Conservation (phyloP, 2,113 vertebrate genomes). For the Tretioscincus oriximinensis region DNA sequence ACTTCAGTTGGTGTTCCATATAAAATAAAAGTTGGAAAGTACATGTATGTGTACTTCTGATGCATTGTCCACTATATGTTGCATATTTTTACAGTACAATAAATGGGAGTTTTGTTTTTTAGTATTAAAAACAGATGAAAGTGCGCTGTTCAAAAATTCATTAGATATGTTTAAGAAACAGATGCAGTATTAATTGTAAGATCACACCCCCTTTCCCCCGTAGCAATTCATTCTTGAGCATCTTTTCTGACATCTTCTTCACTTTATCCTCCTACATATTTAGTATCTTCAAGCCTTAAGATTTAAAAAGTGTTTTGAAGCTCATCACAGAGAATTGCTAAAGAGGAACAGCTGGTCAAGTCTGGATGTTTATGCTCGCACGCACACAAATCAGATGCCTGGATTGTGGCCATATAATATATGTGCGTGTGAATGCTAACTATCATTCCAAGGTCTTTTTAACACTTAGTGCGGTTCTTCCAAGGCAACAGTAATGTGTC, state of each 20-base stretch:
- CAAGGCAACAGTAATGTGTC: slow-evolving; percentile 43
- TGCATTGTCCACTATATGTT: slow-evolving; percentile 53
- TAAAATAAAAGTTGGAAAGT: slow-evolving; percentile 36
- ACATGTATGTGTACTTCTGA: slow-evolving; percentile 57
- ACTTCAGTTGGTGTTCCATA: slow-evolving; percentile 45
- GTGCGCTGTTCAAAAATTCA: slow-evolving; percentile 34
- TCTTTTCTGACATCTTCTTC: neutral
- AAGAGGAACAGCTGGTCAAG: slow-evolving; percentile 33
- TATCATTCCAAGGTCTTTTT: slow-evolving; percentile 33
- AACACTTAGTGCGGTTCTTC: slow-evolving; percentile 42
- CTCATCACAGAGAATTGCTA: slow-evolving; percentile 7
- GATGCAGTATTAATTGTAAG: neutral
- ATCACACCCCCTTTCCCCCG: neutral
- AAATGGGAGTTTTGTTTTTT: slow-evolving; percentile 50
- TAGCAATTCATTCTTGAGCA: neutral
- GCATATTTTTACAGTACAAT: slow-evolving; percentile 54
- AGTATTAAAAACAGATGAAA: slow-evolving; percentile 70
- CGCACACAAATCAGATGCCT: neutral
- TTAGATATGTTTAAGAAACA: slow-evolving; percentile 36
- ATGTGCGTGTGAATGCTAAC: slow-evolving; percentile 36
- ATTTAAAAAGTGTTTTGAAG: slow-evolving; percentile 12
- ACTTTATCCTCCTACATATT: neutral
- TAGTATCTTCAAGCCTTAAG: neutral
- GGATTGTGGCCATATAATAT: slow-evolving; percentile 22
- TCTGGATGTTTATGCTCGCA: slow-evolving; percentile 4